Evolutionary conservation across 2,888 invertebrate species (phyloP), one percentile per base, ranked within the genome.

Genomic region (Lampropteryx suffumata): DNA sequence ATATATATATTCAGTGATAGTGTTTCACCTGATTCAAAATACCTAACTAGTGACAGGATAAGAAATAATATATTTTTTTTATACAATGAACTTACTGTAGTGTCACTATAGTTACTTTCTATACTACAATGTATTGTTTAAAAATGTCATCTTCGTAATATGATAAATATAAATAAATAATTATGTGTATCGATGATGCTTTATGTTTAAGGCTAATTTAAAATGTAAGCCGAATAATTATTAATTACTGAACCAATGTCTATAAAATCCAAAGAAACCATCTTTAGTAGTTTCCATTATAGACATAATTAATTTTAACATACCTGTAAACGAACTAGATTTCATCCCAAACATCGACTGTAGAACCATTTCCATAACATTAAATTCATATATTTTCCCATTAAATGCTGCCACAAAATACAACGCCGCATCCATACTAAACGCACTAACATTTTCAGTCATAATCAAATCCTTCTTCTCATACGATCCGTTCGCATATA

Each of bases 361-460:
- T 1, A 82, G 41, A 4, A 84, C 35, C 0, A 77, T 67, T 13
- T 84, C 84, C 78, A 84, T 79, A 0, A 85, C 74, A 64, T 85
- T 83, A 52, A 79, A 82, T 39, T 85, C 85, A 45, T 80, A 85
- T 46, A 85, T 79, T 44, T 78, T 83, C 0, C 85, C 84, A 56
- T 85, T 61, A 2, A 79, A 32, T 1, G 85, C 83, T 1, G 76
- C 76, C 1, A 83, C 78, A 7, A 85, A 44, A 37, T 85, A 84
- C 10, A 85, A 67, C 1, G 77, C 73, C 1, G 84, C 75, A 42
- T 85, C 84, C 0, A 84, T 69, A 46, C 84, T 86, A 14, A 71
- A 74, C 0, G 85, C 85, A 1, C 73, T 63, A 0, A 82, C 78
- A 11, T 17, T 68, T n/a, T 80, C 79, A 12, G 56, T 57, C 10